Evolutionary conservation across 2,888 invertebrate genomes (phyloP).

Genomic region (Caenorhabditis sp.): DNA sequence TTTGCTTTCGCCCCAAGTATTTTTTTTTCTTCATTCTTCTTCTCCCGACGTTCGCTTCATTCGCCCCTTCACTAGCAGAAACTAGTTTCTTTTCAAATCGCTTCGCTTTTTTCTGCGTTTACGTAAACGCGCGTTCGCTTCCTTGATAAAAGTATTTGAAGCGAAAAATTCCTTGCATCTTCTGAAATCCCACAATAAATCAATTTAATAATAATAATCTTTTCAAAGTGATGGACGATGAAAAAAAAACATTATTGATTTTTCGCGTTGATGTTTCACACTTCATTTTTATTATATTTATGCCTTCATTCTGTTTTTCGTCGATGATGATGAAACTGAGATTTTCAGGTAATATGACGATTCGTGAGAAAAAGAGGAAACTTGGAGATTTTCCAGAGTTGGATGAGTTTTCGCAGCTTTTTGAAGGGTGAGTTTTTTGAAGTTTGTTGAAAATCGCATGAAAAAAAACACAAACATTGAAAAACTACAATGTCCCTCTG

Average conservation of each 20-base stretch:
- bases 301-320: neutral
- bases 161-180: too few species aligned
- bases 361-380: constrained; percentile 12
- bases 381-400: constrained; percentile 12
- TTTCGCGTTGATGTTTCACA: neutral
- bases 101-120: constrained; percentile 4
- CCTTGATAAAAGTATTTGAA: too few species aligned
- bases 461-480: neutral
- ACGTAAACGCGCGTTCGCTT: neutral
- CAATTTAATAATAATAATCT: too few species aligned
- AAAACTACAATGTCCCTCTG: too few species aligned
- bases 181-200: too few species aligned
- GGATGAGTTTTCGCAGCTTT: constrained; percentile 27
- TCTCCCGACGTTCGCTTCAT: constrained; percentile 62
- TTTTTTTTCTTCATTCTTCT: constrained; percentile 70
- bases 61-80: constrained; percentile 31
- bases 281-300: neutral
- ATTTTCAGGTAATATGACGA: neutral
- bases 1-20: constrained; percentile 57
- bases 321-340: too few species aligned
- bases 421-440: constrained; percentile 14
- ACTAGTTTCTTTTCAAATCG: neutral
- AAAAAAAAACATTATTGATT: too few species aligned
- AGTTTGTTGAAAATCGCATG: neutral
- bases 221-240: too few species aligned